A percentile compares a stretch with the other conserved stretches of the same genome.
phyloP scores from a whole-genome alignment of 1,140 invertebrate genomes.

The Drosophila lini region DNA sequence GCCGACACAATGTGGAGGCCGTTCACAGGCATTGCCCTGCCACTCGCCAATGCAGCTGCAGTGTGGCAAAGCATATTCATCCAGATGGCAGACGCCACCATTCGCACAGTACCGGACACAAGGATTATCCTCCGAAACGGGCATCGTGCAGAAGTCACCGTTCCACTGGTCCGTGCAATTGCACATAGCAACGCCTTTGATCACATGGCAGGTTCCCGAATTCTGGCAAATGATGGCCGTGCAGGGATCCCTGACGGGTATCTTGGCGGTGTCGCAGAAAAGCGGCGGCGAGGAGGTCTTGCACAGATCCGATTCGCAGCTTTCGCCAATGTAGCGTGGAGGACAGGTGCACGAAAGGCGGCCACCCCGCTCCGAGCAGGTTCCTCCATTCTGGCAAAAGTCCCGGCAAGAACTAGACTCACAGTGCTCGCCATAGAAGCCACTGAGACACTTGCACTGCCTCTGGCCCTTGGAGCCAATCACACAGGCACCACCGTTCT shows the following conservation, averaged over 20 bases:
- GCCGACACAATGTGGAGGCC: conserved; percentile 85
- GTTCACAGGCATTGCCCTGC: conserved; percentile 86
- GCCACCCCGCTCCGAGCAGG: conserved; percentile 58
- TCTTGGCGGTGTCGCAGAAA: conserved; percentile 63
- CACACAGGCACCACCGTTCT: conserved; percentile 86
- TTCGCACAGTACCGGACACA: conserved; percentile 87
- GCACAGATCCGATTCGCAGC: conserved; percentile 80
- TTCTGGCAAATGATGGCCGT: conserved; percentile 78
- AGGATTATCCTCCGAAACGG: conserved; percentile 86
- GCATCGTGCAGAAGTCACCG: conserved; percentile 88
- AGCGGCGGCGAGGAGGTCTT: conserved; percentile 71
- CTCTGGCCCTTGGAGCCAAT: conserved; percentile 82
- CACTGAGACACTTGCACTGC: conserved; percentile 85
- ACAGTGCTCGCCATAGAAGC: conserved; percentile 86
- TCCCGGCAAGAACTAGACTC: conserved; percentile 86
- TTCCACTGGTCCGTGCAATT: conserved; percentile 88
- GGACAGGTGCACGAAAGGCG: conserved; percentile 66
- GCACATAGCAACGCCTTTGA: conserved; percentile 84
- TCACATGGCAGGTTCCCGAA: conserved; percentile 74
- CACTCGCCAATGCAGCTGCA: conserved; percentile 87
- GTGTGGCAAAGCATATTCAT: conserved; percentile 77
- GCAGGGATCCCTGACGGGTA: conserved; percentile 74
- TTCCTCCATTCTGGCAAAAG: conserved; percentile 86
- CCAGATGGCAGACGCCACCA: conserved; percentile 86
- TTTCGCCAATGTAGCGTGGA: conserved; percentile 69